Percentiles rank a stretch among this genome's conserved stretches.
These are phyloP conservation scores for Coracopsis vasa DNA, from an alignment of 2,113 vertebrate genomes.

Conservation along the genomic window DNA sequence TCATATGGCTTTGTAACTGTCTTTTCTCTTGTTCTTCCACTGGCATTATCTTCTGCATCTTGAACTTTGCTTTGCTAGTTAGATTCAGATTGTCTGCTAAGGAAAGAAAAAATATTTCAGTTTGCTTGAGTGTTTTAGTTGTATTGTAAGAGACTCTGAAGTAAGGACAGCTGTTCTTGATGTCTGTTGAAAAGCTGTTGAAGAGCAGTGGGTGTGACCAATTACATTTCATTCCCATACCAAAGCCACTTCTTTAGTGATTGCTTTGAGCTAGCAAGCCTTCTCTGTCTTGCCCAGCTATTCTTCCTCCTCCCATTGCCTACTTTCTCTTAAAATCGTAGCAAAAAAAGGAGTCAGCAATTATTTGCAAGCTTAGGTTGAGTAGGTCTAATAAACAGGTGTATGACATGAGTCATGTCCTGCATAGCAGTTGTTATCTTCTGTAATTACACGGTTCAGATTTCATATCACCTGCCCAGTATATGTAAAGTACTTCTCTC, in stretches of 20 bases:
- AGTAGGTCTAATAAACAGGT: not conserved
- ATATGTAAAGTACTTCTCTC: not conserved
- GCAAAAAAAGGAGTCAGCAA: not conserved
- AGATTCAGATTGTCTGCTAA: not conserved
- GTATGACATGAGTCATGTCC: not conserved
- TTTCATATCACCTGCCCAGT: not conserved
- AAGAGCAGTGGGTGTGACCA: not conserved
- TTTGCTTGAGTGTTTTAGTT: not conserved
- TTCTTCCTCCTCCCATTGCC: not conserved
- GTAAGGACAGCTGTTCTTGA: not conserved
- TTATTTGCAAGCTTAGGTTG: not conserved
- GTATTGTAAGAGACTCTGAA: not conserved
- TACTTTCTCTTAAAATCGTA: not conserved
- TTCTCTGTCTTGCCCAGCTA: not conserved
- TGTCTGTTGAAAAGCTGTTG: not conserved
- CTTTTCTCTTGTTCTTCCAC: not conserved
- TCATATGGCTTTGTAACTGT: not conserved
- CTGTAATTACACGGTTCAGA: not conserved
- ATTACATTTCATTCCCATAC: not conserved
- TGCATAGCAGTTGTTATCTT: not conserved
- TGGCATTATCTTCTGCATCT: not conserved
- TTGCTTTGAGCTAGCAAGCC: not conserved
- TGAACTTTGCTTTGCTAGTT: slow-evolving; percentile 35
- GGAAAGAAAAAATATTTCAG: not conserved
- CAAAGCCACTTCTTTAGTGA: not conserved